A percentile compares a stretch with the other conserved stretches of the same genome.
phyloP scores from a whole-genome alignment of 2,888 invertebrate species.

The Lordiphosa fenestrarum region DNA sequence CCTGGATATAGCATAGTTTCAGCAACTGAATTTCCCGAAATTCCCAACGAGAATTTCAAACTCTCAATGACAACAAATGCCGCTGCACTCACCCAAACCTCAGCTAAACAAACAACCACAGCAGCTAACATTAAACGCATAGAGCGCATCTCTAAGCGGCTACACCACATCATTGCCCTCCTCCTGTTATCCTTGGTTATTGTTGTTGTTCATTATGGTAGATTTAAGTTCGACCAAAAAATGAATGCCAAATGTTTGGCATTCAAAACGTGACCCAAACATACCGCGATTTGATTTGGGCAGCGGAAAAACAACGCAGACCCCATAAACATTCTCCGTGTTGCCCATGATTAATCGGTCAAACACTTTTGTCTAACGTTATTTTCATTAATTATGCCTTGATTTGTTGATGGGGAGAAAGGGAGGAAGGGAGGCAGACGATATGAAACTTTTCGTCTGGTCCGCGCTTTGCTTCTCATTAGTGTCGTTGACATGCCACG shows the following conservation, averaged over 20 bases:
- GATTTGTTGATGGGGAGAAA: slow-evolving; percentile 3
- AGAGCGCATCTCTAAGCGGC: neutral
- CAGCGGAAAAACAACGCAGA: neutral
- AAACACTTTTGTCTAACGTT: slow-evolving; percentile 40
- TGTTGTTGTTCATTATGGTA: slow-evolving; percentile 15
- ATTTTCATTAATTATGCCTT: slow-evolving; percentile 50
- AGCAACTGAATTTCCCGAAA: too few relatives aligned
- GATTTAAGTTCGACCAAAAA: slow-evolving; percentile 20
- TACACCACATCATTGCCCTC: slow-evolving; percentile 3
- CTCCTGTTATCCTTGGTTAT: neutral
- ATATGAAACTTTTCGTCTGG: slow-evolving; percentile 33
- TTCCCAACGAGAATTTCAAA: too few relatives aligned
- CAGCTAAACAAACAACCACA: slow-evolving; percentile 1
- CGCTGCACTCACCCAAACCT: neutral
- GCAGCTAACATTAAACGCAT: slow-evolving; percentile 1
- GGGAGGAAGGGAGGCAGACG: slow-evolving; percentile 2
- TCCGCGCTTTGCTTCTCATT: slow-evolving; percentile 39
- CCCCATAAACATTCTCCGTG: neutral
- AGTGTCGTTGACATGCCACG: slow-evolving; percentile 52
- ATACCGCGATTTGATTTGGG: slow-evolving; percentile 8
- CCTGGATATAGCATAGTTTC: too few relatives aligned
- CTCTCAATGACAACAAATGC: slow-evolving; percentile 2
- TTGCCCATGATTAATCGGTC: slow-evolving; percentile 45
- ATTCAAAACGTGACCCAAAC: slow-evolving; percentile 19
- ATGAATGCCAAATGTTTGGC: slow-evolving; percentile 12